phyloP scores from a whole-genome alignment of 2,888 invertebrate genomes.

The Mactromeris polynyma region DNA sequence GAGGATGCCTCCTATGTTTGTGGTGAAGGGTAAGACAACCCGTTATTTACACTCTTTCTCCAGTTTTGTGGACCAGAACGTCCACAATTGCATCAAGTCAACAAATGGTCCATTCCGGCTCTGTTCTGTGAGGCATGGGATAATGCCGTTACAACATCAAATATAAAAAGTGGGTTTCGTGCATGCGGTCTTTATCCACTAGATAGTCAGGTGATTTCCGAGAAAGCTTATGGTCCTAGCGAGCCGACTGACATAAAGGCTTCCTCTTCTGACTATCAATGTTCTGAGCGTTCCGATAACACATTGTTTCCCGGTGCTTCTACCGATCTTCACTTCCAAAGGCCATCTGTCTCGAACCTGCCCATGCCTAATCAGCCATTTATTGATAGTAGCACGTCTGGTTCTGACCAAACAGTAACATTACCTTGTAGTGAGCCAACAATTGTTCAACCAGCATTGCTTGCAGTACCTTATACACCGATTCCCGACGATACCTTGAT shows the following conservation, averaged over 20 bases:
- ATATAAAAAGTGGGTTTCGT: conserved; percentile 57
- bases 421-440: too few relatives aligned
- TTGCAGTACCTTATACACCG: too few relatives aligned
- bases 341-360: too few relatives aligned
- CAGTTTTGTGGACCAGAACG: conserved; percentile 39
- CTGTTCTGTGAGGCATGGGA: conserved; percentile 56
- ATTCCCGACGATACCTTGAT: too few relatives aligned
- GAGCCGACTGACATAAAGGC: not conserved
- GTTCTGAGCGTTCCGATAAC: not conserved
- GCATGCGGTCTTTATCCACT: conserved; percentile 57
- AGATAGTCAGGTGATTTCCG: conserved; percentile 33
- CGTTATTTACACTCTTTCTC: conserved; percentile 48
- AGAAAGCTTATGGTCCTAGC: conserved; percentile 42
- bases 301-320: too few relatives aligned
- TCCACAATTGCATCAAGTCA: conserved; percentile 53
- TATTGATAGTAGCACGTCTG: too few relatives aligned
- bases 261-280: not conserved
- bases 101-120: conserved; percentile 57
- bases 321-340: too few relatives aligned
- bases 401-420: too few relatives aligned
- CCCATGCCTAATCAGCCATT: too few relatives aligned
- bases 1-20: conserved; percentile 49
- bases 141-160: conserved; percentile 37
- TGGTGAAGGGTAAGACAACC: conserved; percentile 53
- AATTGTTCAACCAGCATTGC: too few relatives aligned